phyloP scores from a whole-genome alignment of 2,888 invertebrate genomes.

The Petrolisthes manimaculis region DNA sequence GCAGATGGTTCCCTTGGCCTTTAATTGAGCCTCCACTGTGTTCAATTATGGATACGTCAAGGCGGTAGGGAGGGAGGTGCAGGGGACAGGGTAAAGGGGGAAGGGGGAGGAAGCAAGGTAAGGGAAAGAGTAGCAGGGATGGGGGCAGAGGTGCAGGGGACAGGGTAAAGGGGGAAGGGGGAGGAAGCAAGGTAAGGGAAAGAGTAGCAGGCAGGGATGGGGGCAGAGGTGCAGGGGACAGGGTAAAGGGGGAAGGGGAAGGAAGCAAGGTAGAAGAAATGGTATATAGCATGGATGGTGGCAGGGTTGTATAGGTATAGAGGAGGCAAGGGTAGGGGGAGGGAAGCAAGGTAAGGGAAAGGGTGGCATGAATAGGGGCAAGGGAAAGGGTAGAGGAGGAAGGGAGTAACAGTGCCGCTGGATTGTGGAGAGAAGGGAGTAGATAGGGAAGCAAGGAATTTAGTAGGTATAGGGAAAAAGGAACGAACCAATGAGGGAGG shows the following conservation, averaged over 20 bases:
- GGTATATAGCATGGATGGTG: background rate
- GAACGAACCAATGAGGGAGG: background rate
- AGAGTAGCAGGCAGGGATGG: background rate
- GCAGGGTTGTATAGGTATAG: background rate
- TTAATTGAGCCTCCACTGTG: conserved; percentile 43
- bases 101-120: background rate
- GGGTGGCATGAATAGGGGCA: background rate
- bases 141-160: background rate
- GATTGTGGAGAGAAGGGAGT: background rate
- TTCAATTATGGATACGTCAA: conserved; percentile 47
- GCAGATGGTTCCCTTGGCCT: conserved; percentile 32
- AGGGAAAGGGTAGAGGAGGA: background rate
- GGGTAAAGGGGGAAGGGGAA: background rate
- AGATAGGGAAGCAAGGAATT: background rate
- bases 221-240: background rate
- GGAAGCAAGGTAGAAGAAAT: background rate
- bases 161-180: background rate
- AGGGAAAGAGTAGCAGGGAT: background rate
- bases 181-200: background rate
- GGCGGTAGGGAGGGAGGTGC: background rate
- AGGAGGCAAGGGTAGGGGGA: background rate
- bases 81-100: background rate
- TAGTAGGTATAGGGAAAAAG: background rate
- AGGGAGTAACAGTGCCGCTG: too few relatives aligned
- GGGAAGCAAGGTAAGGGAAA: background rate